phyloP scores from a whole-genome alignment of 2,888 invertebrate species.

The Tridacna gigas region DNA sequence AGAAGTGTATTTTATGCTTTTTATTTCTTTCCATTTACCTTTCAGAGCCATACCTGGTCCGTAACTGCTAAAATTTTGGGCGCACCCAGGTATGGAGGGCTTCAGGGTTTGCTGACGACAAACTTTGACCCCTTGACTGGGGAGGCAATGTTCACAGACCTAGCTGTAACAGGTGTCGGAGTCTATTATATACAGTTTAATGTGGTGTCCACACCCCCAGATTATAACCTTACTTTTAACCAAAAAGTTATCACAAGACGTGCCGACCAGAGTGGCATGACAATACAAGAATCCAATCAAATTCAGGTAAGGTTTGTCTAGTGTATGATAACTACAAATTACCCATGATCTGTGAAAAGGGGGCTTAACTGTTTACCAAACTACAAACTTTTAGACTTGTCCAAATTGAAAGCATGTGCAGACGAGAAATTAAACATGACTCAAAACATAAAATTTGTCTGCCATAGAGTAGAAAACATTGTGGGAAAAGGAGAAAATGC shows the following conservation, averaged over 20 bases:
- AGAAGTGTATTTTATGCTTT: no score
- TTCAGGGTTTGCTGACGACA: conserved; percentile 52
- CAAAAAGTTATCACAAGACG: conserved; percentile 55
- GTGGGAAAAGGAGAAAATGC: no score
- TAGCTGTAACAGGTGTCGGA: conserved; percentile 68
- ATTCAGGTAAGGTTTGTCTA: conserved; percentile 44
- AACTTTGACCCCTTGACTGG: conserved; percentile 66
- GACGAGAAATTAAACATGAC: no score
- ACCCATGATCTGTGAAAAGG: no score
- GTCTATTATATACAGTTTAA: conserved; percentile 65
- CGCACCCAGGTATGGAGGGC: conserved; percentile 50
- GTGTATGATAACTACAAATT: neutral
- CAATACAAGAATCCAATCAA: conserved; percentile 56
- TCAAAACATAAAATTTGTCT: no score
- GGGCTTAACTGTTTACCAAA: no score
- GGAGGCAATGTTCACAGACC: conserved; percentile 63
- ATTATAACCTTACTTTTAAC: conserved; percentile 49
- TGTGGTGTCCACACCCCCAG: conserved; percentile 64
- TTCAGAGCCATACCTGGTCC: conserved; percentile 71
- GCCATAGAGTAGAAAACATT: no score
- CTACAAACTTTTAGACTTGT: no score
- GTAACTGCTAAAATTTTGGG: conserved; percentile 56
- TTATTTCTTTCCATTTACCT: neutral
- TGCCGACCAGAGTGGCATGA: conserved; percentile 53
- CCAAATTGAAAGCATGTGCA: no score